Base-by-base conservation (phyloP, 2,113 vertebrate species). In the Isurus oxyrinchus region DNA sequence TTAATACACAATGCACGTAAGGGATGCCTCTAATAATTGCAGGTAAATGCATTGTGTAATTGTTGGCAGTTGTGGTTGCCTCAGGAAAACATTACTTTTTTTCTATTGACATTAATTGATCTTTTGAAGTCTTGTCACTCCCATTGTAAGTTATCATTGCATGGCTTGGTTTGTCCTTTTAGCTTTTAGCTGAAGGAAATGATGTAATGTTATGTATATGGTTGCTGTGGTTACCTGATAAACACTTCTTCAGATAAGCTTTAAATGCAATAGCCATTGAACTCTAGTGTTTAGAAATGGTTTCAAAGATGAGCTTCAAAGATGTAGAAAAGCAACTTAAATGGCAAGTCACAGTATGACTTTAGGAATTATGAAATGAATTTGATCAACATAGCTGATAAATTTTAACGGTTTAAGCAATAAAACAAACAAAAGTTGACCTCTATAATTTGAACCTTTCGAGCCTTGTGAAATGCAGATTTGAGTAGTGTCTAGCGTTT, bases 61-160 rank as follows among this genome's bases (percentile, higher is more conserved):
- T 76, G 66, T 53, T 76, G 66, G 63, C 63, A 95, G 63, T 95
- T 69, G 94, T 72, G 67, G 67, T 95, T 95, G 94, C 94, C 94
- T 76, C 66, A 95, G 94, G 94, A 72, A 72, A 95, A 95, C 67
- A 95, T 95, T 72, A 72, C 94, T 72, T 95, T 72, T 53, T 95
- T 69, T 72, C 88, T 95, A 72, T 95, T 95, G 66, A 95, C 94
- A 72, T 95, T 95, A 95, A 95, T 95, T 95, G 66, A 72, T 31
- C 14, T 67, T 95, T 95, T 95, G 94, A 95, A 72, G 94, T 95
- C 67, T 55, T 95, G 53, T 40, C 53, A 69, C 66, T 95, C 40
- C 94, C 67, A 72, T 95, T 95, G 94, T 72, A 95, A 72, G 49
- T 72, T 69, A 95, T 69, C 44, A 95, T 95, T 95, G 67, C 67